A percentile compares a stretch with the other conserved stretches of the same genome.
Evolutionary conservation across 2,113 vertebrate genomes (phyloP).

Genomic region (Sciurus niger): DNA sequence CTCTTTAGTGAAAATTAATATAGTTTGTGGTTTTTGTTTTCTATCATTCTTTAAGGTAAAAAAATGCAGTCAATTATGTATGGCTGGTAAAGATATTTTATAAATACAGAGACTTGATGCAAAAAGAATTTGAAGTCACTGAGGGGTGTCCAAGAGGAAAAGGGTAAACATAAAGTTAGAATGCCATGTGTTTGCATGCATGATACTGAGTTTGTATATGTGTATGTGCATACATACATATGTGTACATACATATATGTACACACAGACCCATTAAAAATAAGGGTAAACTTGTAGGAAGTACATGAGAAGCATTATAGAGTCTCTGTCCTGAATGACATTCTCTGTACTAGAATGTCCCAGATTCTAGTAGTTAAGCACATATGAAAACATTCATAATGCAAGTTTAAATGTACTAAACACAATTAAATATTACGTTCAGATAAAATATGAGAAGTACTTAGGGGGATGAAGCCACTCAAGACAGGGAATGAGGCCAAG

Average conservation of each 20-base stretch:
- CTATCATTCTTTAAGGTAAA: neutral
- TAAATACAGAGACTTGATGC: neutral
- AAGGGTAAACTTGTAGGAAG: neutral
- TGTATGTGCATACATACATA: neutral
- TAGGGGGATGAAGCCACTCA: neutral
- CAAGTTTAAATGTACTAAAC: neutral
- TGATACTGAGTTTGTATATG: neutral
- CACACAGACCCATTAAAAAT: neutral
- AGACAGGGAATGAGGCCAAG: neutral
- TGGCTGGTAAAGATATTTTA: neutral
- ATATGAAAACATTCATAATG: neutral
- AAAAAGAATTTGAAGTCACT: neutral
- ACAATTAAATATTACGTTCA: neutral
- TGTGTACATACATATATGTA: too few species aligned
- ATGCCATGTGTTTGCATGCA: neutral
- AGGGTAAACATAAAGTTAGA: neutral
- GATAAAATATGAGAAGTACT: neutral
- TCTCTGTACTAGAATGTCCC: too few species aligned
- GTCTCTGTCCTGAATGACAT: neutral
- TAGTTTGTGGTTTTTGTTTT: neutral
- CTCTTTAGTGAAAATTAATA: conserved; percentile 25
- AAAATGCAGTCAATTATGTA: neutral
- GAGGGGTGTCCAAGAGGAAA: too few species aligned
- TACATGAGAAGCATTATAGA: neutral
- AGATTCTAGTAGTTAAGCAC: neutral